Evolutionary conservation across 2,888 invertebrate genomes (phyloP).

Genomic region (Protonemura montana): DNA sequence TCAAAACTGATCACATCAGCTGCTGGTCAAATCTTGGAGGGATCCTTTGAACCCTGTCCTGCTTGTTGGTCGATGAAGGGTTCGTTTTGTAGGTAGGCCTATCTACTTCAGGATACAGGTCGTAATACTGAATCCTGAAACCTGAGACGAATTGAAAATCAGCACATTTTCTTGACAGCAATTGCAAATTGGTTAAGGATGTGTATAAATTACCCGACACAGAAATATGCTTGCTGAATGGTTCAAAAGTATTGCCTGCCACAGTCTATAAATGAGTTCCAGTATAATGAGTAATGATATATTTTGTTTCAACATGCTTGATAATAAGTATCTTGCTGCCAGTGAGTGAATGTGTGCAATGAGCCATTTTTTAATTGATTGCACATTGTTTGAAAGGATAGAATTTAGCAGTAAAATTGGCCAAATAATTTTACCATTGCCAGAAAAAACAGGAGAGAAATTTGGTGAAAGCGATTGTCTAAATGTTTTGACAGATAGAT

Average conservation of each 20-base stretch:
- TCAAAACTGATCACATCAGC: neutral
- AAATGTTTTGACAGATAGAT: neutral
- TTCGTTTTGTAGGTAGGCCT: conserved; percentile 7
- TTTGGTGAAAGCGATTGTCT: neutral
- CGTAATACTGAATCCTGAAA: neutral
- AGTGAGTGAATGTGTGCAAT: neutral
- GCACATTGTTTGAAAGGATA: neutral
- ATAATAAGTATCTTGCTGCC: neutral
- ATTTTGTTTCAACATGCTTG: neutral
- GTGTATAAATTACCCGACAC: neutral
- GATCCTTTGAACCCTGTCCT: neutral
- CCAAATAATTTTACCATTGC: neutral
- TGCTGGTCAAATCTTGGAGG: neutral
- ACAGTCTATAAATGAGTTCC: neutral
- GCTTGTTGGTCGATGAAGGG: neutral
- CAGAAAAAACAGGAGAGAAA: neutral
- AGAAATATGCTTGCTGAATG: neutral
- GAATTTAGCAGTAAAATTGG: neutral
- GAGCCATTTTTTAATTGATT: neutral
- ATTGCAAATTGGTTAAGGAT: neutral
- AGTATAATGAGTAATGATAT: neutral
- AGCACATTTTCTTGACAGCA: neutral
- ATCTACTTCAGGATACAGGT: neutral
- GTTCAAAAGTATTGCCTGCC: neutral
- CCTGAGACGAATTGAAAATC: neutral